Conservation (phyloP, 2,113 vertebrate genomes). For the Pao palembangensis region DNA sequence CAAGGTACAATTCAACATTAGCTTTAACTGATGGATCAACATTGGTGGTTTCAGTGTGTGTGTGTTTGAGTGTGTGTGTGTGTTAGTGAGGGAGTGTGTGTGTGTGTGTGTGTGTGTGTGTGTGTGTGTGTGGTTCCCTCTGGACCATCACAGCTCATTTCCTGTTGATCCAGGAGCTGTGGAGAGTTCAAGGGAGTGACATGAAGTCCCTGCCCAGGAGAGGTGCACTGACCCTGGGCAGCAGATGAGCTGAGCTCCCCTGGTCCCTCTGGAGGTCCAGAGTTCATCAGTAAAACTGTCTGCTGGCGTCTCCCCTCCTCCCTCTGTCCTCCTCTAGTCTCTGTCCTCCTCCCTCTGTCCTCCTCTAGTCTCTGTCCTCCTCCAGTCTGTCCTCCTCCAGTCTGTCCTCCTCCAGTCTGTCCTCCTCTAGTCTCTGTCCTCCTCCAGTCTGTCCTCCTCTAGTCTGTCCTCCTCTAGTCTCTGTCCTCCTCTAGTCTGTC, state of each 20-base stretch:
- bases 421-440: too few species aligned
- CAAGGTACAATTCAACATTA: neutral
- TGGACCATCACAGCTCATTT: conserved; percentile 39
- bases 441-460: too few species aligned
- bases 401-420: too few species aligned
- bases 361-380: too few species aligned
- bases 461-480: too few species aligned
- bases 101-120: too few species aligned
- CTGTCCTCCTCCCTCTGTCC: too few species aligned
- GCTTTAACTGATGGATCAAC: neutral
- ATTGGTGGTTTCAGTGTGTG: too few species aligned
- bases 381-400: too few species aligned
- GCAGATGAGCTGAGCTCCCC: conserved; percentile 44
- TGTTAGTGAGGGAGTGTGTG: too few species aligned
- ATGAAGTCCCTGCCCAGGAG: conserved; percentile 32
- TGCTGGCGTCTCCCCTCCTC: neutral
- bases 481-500: too few species aligned
- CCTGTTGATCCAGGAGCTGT: neutral
- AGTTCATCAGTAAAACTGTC: conserved; percentile 34
- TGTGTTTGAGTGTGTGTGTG: too few species aligned
- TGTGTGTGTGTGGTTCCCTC: neutral
- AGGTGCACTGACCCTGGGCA: conserved; percentile 46
- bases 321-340: neutral
- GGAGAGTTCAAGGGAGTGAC: neutral
- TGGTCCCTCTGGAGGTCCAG: conserved; percentile 29